A percentile compares a stretch with the other conserved stretches of the same genome.
Conservation (phyloP, 2,797 vertebrate genomes). For the Anniella stebbinsi region DNA sequence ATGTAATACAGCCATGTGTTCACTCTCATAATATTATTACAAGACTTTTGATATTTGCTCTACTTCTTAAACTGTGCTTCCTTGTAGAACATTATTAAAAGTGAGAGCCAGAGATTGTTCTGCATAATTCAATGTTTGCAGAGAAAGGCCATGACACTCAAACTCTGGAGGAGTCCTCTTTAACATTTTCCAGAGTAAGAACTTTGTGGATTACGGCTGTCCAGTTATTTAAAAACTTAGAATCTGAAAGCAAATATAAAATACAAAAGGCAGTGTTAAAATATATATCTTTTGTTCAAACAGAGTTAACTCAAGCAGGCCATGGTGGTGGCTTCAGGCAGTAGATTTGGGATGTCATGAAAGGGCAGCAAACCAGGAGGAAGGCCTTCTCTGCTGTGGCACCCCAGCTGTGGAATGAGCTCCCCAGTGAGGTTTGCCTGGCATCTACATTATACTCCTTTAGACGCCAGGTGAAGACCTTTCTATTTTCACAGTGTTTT, state of each 20-base stretch:
- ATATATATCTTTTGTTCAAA: too few species aligned
- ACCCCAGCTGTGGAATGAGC: too few species aligned
- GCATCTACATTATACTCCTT: too few species aligned
- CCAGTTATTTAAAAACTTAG: neutral
- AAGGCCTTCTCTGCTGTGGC: too few species aligned
- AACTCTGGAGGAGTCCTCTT: neutral
- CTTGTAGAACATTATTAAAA: neutral
- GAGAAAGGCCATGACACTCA: neutral
- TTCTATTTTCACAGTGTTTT: too few species aligned
- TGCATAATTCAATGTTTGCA: neutral
- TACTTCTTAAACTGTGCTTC: neutral
- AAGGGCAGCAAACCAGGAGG: too few species aligned
- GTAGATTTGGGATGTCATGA: too few species aligned
- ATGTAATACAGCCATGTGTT: neutral
- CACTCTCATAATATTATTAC: neutral
- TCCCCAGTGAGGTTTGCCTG: too few species aligned
- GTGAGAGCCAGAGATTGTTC: neutral
- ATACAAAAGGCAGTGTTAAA: neutral
- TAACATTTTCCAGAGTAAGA: neutral
- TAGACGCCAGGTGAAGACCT: too few species aligned
- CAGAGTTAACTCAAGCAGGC: too few species aligned
- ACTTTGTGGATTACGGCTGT: neutral
- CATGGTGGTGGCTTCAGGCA: too few species aligned
- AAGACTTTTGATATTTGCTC: neutral
- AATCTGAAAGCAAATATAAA: neutral